These are phyloP conservation scores for Bilobella aurantiaca DNA, from an alignment of 1,140 invertebrate species.

Conservation along the genomic window DNA sequence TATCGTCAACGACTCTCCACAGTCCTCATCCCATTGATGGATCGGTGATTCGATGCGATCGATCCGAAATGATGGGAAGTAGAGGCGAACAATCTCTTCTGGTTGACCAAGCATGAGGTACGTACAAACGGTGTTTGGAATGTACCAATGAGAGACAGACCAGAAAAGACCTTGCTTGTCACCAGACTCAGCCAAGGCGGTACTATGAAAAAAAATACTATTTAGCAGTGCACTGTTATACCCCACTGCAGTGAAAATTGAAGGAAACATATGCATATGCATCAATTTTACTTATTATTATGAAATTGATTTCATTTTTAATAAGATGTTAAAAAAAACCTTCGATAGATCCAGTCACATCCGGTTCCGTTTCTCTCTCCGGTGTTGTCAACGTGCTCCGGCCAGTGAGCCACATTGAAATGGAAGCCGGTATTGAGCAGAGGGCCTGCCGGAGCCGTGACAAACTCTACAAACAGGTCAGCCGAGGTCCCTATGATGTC, in stretches of 20 bases:
- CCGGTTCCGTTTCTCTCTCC: conserved; percentile 58
- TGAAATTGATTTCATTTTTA: no score
- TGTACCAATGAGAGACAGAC: conserved; percentile 84
- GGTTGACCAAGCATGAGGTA: conserved; percentile 72
- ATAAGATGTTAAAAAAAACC: background rate
- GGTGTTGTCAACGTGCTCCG: conserved; percentile 74
- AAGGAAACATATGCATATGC: no score
- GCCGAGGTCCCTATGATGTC: conserved; percentile 57
- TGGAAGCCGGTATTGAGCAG: conserved; percentile 81
- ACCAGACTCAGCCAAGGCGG: conserved; percentile 59
- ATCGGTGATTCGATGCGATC: conserved; percentile 72
- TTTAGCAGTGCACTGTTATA: no score
- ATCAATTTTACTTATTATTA: no score
- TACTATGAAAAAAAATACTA: conserved; percentile 60
- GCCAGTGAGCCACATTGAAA: conserved; percentile 86
- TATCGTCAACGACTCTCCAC: conserved; percentile 73
- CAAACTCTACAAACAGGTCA: conserved; percentile 80
- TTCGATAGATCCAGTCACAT: conserved; percentile 62
- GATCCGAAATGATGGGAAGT: conserved; percentile 73
- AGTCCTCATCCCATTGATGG: conserved; percentile 70
- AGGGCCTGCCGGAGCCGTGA: conserved; percentile 76
- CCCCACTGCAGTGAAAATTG: no score
- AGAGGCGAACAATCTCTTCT: conserved; percentile 72
- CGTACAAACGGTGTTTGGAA: conserved; percentile 77
- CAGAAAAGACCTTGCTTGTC: conserved; percentile 58